phyloP scores from a whole-genome alignment of 2,888 invertebrate genomes.

The Taenaris catops region DNA sequence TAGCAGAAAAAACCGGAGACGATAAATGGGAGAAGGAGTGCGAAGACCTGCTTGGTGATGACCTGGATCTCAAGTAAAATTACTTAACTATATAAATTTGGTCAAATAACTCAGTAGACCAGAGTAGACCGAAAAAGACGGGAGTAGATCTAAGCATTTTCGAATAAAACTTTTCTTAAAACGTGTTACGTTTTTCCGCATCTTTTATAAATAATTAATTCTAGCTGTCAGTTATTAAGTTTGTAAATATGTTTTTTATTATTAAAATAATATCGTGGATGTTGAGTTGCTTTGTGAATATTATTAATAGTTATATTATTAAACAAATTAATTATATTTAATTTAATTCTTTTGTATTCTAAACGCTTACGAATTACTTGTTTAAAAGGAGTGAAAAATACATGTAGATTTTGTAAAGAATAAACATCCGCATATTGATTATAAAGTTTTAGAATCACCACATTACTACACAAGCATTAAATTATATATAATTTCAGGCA shows the following conservation, averaged over 20 bases:
- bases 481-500: too few relatives aligned
- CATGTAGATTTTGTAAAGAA: too few relatives aligned
- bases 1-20: slow-evolving; percentile 70
- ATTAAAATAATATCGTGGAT: slow-evolving; percentile 1
- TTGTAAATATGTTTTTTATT: slow-evolving; percentile 16
- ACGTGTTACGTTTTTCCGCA: too few relatives aligned
- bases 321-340: background rate
- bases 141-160: too few relatives aligned
- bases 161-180: too few relatives aligned
- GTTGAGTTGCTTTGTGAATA: slow-evolving; percentile 1
- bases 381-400: too few relatives aligned
- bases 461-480: too few relatives aligned
- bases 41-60: slow-evolving; percentile 83
- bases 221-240: slow-evolving; percentile 15
- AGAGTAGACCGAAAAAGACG: too few relatives aligned
- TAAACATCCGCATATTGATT: too few relatives aligned
- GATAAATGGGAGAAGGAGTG: slow-evolving; percentile 86
- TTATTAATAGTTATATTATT: background rate
- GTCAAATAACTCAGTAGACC: background rate
- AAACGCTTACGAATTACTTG: too few relatives aligned
- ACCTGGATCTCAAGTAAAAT: slow-evolving; percentile 78
- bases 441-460: too few relatives aligned
- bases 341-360: background rate
- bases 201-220: slow-evolving; percentile 5
- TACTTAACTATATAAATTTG: too few relatives aligned